Evolutionary conservation across 2,113 vertebrate genomes (phyloP).

Genomic region (Chaenogobius annularis): DNA sequence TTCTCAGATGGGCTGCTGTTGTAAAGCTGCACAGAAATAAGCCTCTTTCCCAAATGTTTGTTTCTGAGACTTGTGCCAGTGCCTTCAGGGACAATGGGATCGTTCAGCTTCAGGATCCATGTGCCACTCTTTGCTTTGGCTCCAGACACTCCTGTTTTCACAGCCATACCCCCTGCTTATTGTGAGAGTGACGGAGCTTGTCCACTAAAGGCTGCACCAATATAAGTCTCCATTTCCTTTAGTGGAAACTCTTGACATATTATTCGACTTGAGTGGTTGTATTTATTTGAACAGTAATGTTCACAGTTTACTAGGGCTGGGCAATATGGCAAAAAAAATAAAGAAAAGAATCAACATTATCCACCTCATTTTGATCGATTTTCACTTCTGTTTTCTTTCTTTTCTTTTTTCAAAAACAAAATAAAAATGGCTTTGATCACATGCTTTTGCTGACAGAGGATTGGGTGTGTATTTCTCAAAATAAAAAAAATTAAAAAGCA

Average conservation of each 20-base stretch:
- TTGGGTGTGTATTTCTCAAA: no score
- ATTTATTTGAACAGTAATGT: not conserved
- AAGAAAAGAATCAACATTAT: no score
- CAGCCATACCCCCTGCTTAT: slow-evolving; percentile 11
- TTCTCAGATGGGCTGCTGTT: slow-evolving; percentile 3
- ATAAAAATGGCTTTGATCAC: no score
- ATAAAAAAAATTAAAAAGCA: no score
- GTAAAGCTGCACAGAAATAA: slow-evolving; percentile 12
- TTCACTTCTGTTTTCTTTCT: no score
- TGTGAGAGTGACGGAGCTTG: slow-evolving; percentile 34
- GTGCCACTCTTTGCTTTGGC: slow-evolving; percentile 5
- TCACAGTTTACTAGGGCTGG: no score
- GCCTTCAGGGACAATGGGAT: not conserved
- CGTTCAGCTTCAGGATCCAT: not conserved
- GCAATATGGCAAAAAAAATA: no score
- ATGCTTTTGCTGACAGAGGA: no score
- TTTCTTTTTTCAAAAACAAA: no score
- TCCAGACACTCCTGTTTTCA: slow-evolving; percentile 18
- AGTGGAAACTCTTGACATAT: slow-evolving; percentile 10
- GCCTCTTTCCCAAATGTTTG: slow-evolving; percentile 12
- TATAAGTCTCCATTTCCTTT: slow-evolving; percentile 33
- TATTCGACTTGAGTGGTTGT: not conserved
- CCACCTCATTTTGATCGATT: no score
- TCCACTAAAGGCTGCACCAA: slow-evolving; percentile 32
- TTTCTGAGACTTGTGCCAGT: slow-evolving; percentile 6